Base-by-base conservation (phyloP, 1,140 invertebrate genomes). In the Leptinotarsa lineolata region DNA sequence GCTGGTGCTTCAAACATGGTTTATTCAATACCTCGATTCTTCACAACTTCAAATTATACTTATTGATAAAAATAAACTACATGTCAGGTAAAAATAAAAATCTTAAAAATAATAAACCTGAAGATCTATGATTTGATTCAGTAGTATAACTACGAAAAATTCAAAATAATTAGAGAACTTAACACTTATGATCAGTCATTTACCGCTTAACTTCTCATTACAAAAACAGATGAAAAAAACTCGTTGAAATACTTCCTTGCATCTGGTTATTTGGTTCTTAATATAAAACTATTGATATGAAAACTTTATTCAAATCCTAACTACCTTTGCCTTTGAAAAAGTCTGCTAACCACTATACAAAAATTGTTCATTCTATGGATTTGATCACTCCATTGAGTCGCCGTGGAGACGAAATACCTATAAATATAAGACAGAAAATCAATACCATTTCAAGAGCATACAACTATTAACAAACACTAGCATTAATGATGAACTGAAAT, bases 231-330 rank as follows among this genome's bases (percentile, higher is more conserved):
- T 54, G 45, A 18, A 18, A 69, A 68, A 44, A 15, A 22, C 63
- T 65, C 63, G 63, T 65, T 65, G 63, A 39, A 65, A 65, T 65
- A 4, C 4, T 65, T 63, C 61, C 24, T 65, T 65, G 63, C 15
- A 65, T 65, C n/a, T 16, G n/a, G 13, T 65, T 65, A 21, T 65
- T 65, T 65, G 15, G 16, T 30, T n/a, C 63, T 65, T 30, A 30
- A 39, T 65, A 65, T 65, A 39, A 39, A 30, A 22, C 63, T 22
- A 30, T 22, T 65, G 48, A 54, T 54, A 54, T 54, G 48, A 54
- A 54, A 54, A 30, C 13, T 12, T 63, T 59, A 15, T 63, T 65
- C 16, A 65, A 65, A 65, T 21, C 63, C 20, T 65, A 21, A 65
- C 18, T 65, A 65, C 61, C 20, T 63, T 54, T 54, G 48, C 48